These are phyloP conservation scores for Petaurus breviceps DNA, from an alignment of 2,113 vertebrate genomes.

Conservation along the genomic window DNA sequence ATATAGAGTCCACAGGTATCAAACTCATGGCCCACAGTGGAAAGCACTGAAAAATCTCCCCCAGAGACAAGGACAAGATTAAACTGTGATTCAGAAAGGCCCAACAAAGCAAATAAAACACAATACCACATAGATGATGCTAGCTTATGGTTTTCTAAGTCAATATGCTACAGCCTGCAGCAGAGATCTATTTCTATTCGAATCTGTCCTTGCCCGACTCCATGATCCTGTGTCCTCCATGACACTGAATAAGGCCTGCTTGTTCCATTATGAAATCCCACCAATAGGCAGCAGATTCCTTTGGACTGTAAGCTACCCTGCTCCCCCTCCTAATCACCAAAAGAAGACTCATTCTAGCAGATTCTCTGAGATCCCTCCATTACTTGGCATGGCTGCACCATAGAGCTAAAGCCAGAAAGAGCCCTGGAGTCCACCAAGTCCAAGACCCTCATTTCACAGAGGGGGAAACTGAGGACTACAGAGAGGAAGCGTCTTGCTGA, in stretches of 20 bases:
- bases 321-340: not conserved
- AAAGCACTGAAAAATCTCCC: too few species aligned
- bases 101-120: not conserved
- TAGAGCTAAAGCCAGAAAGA: not conserved
- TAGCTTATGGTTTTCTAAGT: not conserved
- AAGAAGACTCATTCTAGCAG: not conserved
- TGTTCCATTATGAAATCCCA: not conserved
- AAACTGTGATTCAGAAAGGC: not conserved
- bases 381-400: not conserved
- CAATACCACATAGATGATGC: not conserved
- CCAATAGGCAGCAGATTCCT: too few species aligned
- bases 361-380: not conserved
- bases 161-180: not conserved
- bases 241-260: not conserved
- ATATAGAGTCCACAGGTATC: too few species aligned
- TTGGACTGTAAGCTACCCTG: not conserved
- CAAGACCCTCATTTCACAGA: not conserved
- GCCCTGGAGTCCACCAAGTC: not conserved
- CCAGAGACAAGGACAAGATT: not conserved
- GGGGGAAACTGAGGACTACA: not conserved
- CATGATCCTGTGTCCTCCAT: not conserved
- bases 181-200: not conserved
- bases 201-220: not conserved
- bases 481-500: not conserved
- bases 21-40: too few species aligned